These are phyloP conservation scores for Coenobita brevimanus DNA, from an alignment of 1,140 invertebrate species.

Conservation along the genomic window DNA sequence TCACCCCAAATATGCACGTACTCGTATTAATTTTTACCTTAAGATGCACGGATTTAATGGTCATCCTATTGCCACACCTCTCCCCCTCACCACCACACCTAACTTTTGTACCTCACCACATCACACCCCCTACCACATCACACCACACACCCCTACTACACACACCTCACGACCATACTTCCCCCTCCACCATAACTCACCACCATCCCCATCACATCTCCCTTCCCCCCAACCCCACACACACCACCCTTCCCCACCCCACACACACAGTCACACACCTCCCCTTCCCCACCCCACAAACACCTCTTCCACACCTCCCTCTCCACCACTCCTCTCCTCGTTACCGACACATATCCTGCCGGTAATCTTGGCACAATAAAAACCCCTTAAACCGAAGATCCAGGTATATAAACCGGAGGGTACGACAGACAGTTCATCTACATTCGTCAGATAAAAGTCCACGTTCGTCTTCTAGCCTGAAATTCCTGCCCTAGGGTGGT, in stretches of 20 bases:
- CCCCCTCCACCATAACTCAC: background rate
- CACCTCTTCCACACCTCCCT: no score
- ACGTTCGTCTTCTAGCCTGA: background rate
- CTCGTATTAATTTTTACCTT: no score
- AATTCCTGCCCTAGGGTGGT: background rate
- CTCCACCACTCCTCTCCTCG: background rate
- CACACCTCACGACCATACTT: no score
- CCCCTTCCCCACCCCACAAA: background rate
- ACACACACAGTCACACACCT: background rate
- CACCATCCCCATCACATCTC: background rate
- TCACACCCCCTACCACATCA: no score
- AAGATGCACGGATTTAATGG: no score
- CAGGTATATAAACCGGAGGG: background rate
- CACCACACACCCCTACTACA: no score
- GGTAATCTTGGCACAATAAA: slow-evolving; percentile 6
- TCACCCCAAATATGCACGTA: no score
- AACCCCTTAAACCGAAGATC: background rate
- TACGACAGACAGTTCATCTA: slow-evolving; percentile 11
- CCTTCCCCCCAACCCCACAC: background rate
- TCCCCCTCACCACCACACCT: no score
- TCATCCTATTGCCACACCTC: no score
- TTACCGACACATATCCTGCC: background rate
- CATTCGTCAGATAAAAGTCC: slow-evolving; percentile 8
- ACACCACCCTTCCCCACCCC: background rate
- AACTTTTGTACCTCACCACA: no score